phyloP scores from a whole-genome alignment of 2,888 invertebrate species.

The Tenthredo livida region DNA sequence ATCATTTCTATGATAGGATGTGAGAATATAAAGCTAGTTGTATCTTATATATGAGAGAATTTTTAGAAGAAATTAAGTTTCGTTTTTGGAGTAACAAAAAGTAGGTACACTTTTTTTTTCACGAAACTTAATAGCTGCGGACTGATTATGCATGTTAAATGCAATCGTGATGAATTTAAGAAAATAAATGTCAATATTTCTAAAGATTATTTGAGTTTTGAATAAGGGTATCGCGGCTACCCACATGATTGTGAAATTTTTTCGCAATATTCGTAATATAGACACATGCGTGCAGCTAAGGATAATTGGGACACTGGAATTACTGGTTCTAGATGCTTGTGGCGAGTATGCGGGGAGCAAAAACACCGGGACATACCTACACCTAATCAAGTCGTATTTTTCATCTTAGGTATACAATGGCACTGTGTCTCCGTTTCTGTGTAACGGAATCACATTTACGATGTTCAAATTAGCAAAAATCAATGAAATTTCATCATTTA shows the following conservation, averaged over 20 bases:
- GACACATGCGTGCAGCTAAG: not conserved
- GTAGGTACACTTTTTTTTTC: too few relatives aligned
- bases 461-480: not conserved
- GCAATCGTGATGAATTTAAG: not conserved
- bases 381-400: not conserved
- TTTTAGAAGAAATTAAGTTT: not conserved
- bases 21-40: not conserved
- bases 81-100: not conserved
- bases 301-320: not conserved
- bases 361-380: not conserved
- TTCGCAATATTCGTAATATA: not conserved
- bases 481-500: not conserved
- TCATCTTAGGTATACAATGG: not conserved
- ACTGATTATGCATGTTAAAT: too few relatives aligned
- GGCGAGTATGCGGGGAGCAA: not conserved
- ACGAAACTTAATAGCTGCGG: too few relatives aligned
- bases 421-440: not conserved
- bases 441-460: not conserved
- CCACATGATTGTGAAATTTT: not conserved
- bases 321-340: not conserved
- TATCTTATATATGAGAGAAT: not conserved
- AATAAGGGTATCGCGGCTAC: not conserved
- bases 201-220: not conserved
- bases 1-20: not conserved
- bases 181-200: not conserved